Percentiles rank a stretch among this genome's conserved stretches.
phyloP scores from a whole-genome alignment of 64 coral and sea anemone genomes.

The Trachythela sp. region DNA sequence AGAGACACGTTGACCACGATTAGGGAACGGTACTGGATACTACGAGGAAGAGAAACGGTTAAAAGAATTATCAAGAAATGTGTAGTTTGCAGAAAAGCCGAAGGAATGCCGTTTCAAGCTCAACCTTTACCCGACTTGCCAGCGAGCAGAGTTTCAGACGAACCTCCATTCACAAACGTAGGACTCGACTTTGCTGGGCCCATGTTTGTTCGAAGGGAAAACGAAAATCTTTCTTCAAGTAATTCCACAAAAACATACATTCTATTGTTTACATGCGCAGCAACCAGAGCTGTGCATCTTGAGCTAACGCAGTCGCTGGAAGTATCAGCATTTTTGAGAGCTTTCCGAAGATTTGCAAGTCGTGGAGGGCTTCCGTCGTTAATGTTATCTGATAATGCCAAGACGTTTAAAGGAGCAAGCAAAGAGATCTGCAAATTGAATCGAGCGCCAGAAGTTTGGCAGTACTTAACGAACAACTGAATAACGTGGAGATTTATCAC shows the following conservation, averaged over 20 bases:
- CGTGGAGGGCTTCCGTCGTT: background rate
- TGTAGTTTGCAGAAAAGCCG: background rate
- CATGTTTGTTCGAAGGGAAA: background rate
- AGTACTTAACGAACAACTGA: background rate
- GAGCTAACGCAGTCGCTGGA: background rate
- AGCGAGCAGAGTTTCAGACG: background rate
- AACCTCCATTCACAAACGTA: background rate
- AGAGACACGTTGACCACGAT: constrained; percentile 9
- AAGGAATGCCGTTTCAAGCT: background rate
- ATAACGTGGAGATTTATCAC: constrained; percentile 36
- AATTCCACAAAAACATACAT: background rate
- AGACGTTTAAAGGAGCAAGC: background rate
- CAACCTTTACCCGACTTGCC: background rate
- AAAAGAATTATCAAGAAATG: background rate
- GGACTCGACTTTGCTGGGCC: background rate
- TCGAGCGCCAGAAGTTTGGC: background rate
- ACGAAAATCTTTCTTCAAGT: background rate
- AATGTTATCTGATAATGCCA: background rate
- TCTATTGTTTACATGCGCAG: background rate
- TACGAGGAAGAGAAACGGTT: background rate
- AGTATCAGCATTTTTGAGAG: background rate
- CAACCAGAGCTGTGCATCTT: background rate
- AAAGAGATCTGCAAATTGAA: background rate
- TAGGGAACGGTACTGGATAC: background rate
- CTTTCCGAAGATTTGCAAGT: background rate